Evolutionary conservation across 1,140 invertebrate genomes (phyloP).

Genomic region (Hylyphantes graminicola): DNA sequence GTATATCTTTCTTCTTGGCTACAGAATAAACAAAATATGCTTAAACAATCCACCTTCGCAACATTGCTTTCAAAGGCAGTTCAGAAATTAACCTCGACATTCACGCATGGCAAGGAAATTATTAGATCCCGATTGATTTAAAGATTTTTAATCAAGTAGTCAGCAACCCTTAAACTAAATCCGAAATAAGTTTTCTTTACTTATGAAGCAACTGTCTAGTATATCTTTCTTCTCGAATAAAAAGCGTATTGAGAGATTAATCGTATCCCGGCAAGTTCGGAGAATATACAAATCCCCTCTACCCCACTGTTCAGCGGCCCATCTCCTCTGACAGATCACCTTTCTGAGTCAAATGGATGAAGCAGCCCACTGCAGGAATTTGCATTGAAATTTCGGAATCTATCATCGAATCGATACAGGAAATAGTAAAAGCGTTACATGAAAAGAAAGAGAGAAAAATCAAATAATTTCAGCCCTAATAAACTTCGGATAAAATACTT

Average conservation of each 20-base stretch:
- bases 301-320: constrained; percentile 4
- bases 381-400: constrained; percentile 8
- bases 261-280: background rate
- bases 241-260: constrained; percentile 19
- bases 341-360: constrained; percentile 3
- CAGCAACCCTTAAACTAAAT: too few relatives aligned
- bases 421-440: constrained; percentile 16
- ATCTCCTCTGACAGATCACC: constrained; percentile 38
- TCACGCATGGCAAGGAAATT: too few relatives aligned
- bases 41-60: too few relatives aligned
- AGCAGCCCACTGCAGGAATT: background rate
- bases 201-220: too few relatives aligned
- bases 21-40: too few relatives aligned
- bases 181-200: too few relatives aligned
- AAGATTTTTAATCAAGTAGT: too few relatives aligned
- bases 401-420: constrained; percentile 14
- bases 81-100: too few relatives aligned
- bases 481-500: constrained; percentile 20
- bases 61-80: too few relatives aligned
- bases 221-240: background rate
- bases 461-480: constrained; percentile 37
- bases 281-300: constrained; percentile 28
- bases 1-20: background rate
- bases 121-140: too few relatives aligned
- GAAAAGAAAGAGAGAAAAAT: constrained; percentile 7